A percentile compares a stretch with the other conserved stretches of the same genome.
Conservation (phyloP, 1,140 invertebrate genomes). For the Ladona fulva region DNA sequence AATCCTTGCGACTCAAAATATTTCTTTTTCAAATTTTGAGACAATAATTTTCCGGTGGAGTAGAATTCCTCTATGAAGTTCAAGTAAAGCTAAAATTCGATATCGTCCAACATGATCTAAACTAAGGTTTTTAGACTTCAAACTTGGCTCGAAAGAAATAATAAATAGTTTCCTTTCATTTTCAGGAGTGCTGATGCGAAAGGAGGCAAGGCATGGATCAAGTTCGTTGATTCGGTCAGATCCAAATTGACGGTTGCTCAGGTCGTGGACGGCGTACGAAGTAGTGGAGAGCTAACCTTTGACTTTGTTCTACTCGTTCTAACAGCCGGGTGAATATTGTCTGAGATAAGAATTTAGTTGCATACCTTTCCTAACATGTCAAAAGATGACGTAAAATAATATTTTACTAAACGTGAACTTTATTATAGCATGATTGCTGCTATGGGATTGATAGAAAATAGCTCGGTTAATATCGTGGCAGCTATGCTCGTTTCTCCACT, state of each 20-base stretch:
- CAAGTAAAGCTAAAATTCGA: too few species aligned
- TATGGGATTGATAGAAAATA: constrained; percentile 70
- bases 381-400: too few species aligned
- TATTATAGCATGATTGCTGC: constrained; percentile 43
- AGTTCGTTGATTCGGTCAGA: constrained; percentile 60
- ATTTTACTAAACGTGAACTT: background rate
- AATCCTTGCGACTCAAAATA: too few species aligned
- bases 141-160: too few species aligned
- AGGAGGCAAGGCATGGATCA: constrained; percentile 51
- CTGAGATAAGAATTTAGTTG: too few species aligned
- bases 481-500: constrained; percentile 81
- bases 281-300: constrained; percentile 68
- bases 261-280: constrained; percentile 69
- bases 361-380: too few species aligned
- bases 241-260: constrained; percentile 75
- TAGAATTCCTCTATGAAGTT: too few species aligned
- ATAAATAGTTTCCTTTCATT: too few species aligned
- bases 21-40: too few species aligned
- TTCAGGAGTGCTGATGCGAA: background rate
- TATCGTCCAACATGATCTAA: too few species aligned
- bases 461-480: constrained; percentile 70
- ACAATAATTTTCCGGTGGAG: too few species aligned
- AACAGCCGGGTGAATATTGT: constrained; percentile 62
- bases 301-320: constrained; percentile 70
- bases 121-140: too few species aligned